Base-by-base conservation (phyloP, 1,140 invertebrate species). In the Trichonephila inaurata region DNA sequence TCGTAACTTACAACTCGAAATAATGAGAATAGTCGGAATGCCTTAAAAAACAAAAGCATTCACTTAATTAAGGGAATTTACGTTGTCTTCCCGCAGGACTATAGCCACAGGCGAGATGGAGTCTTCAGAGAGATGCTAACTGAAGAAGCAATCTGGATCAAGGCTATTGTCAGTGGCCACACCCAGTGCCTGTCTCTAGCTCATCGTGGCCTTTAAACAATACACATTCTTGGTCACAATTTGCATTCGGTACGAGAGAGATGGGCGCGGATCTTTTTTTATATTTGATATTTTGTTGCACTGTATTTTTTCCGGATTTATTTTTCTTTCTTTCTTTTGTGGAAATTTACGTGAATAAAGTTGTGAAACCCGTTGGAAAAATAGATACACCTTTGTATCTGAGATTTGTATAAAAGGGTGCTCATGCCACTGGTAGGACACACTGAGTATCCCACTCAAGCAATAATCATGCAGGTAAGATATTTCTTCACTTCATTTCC, bases 121-220 rank as follows among this genome's bases (percentile, higher is more conserved):
- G 82, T 85, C 44, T 60, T 58, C 44, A 16, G 8, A 62, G 77
- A 69, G 82, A 86, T 92, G 91, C 8, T 14, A 91, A 24, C 10
- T 61, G 92, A 93, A 62, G 92, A 89, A 64, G 44, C 91, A 81
- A 93, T 93, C n/a, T 93, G 92, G 92, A 93, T 93, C 92, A 93
- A 93, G 92, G 92, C 92, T 88, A 93, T 5, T 24, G 16, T 14
- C 24, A 40, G 12, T n/a, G 60, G n/a, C 72, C 92, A 77, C 92
- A 81, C 92, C 69, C 92, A 58, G 92, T 93, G 86, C 92, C 85
- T 88, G 92, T 28, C 91, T 69, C 82, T 4, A 60, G 81, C 51
- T 28, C 92, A 88, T 89, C 92, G 33, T 82, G 92, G 44, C 92
- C 92, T 93, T 51, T 89, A 81, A 89, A 93, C 92, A 93, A 93